A percentile compares a stretch with the other conserved stretches of the same genome.
These are phyloP conservation scores for Copidosoma floridanum DNA, from an alignment of 1,140 invertebrate genomes.

Conservation along the genomic window DNA sequence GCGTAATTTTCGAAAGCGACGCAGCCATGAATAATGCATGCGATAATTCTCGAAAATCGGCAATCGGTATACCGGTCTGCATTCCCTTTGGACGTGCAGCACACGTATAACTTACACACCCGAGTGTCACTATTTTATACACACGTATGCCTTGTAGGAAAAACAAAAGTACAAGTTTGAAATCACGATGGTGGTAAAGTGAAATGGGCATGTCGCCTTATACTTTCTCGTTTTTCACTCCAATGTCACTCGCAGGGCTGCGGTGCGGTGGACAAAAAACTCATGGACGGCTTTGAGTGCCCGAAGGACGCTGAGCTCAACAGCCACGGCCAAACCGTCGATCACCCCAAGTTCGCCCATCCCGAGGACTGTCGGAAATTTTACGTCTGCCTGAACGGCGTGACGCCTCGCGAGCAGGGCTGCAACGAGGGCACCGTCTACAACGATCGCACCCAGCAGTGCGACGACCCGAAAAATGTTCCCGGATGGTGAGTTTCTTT, in stretches of 20 bases:
- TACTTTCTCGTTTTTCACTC: not conserved
- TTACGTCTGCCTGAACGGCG: constrained; percentile 84
- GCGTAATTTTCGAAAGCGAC: too few species aligned
- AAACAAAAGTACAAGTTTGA: too few species aligned
- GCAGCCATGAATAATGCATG: too few species aligned
- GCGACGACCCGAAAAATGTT: constrained; percentile 84
- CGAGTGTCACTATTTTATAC: too few species aligned
- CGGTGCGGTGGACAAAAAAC: constrained; percentile 58
- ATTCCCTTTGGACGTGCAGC: too few species aligned
- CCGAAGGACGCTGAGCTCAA: constrained; percentile 69
- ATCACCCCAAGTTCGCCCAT: constrained; percentile 85
- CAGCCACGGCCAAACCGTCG: constrained; percentile 69
- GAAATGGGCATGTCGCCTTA: too few species aligned
- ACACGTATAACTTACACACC: too few species aligned
- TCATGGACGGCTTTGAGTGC: constrained; percentile 80
- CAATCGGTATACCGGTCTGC: too few species aligned
- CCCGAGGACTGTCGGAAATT: constrained; percentile 85
- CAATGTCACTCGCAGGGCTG: constrained; percentile 40
- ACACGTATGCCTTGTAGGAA: too few species aligned
- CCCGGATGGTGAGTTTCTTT: constrained; percentile 88
- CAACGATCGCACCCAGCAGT: constrained; percentile 78
- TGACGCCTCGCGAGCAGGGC: constrained; percentile 80
- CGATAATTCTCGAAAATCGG: too few species aligned
- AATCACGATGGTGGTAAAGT: too few species aligned
- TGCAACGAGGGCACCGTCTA: constrained; percentile 84